phyloP scores from a whole-genome alignment of 2,888 invertebrate genomes.

The Auanema sp. region DNA sequence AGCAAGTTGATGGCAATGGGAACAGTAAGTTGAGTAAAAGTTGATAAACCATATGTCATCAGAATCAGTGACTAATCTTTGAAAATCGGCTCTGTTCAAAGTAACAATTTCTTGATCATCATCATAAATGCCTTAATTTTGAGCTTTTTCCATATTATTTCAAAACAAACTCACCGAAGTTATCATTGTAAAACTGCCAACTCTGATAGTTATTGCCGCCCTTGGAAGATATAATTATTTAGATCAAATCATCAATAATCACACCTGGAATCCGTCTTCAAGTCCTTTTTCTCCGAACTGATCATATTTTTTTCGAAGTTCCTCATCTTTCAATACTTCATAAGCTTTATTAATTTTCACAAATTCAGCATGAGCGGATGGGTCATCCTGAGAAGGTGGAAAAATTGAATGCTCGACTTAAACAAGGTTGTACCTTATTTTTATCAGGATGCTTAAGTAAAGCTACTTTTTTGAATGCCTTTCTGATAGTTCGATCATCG shows the following conservation, averaged over 20 bases:
- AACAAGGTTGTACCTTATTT: conserved; percentile 65
- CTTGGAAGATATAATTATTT: conserved; percentile 26
- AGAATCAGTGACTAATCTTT: conserved; percentile 69
- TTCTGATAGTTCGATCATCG: conserved; percentile 75
- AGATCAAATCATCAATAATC: not conserved
- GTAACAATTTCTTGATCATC: conserved; percentile 82
- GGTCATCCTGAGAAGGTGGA: conserved; percentile 73
- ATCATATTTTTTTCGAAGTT: conserved; percentile 67
- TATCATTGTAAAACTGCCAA: conserved; percentile 79
- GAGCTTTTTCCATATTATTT: not conserved
- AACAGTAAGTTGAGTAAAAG: conserved; percentile 84
- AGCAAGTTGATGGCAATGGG: conserved; percentile 81
- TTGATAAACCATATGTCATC: conserved; percentile 80
- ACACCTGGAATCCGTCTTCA: conserved; percentile 68
- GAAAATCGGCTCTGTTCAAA: conserved; percentile 76
- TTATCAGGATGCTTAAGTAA: conserved; percentile 79
- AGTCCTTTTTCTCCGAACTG: conserved; percentile 76
- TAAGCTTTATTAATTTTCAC: conserved; percentile 81
- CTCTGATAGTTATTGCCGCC: conserved; percentile 76
- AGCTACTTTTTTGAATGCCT: conserved; percentile 79
- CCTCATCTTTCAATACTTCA: conserved; percentile 82
- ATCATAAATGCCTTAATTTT: conserved; percentile 76
- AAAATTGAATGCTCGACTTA: not conserved
- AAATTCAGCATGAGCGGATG: conserved; percentile 77
- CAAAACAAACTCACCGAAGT: conserved; percentile 72